phyloP scores from a whole-genome alignment of 2,888 invertebrate species.

The Orthosia cruda region DNA sequence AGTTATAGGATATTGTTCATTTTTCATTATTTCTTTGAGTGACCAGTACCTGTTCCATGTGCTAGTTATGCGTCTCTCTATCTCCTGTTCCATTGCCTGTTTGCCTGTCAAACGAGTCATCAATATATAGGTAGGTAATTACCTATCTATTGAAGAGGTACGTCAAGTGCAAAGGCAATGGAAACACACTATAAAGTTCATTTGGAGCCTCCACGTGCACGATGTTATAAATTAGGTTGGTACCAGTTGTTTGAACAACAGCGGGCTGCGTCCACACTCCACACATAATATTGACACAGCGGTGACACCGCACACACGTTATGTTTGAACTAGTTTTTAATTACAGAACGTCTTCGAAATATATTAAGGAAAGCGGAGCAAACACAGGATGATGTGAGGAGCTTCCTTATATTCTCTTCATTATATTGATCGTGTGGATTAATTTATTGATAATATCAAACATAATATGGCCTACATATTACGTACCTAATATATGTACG shows the following conservation, averaged over 20 bases:
- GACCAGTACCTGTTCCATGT: too few species aligned
- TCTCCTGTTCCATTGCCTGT: too few species aligned
- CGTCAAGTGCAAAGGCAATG: slow-evolving; percentile 25
- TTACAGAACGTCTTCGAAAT: slow-evolving; percentile 73
- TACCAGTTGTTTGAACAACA: slow-evolving; percentile 83
- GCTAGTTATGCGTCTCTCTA: too few species aligned
- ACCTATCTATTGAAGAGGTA: background rate
- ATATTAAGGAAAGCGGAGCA: slow-evolving; percentile 50
- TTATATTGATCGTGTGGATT: background rate
- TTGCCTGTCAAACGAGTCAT: too few species aligned
- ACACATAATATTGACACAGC: slow-evolving; percentile 84
- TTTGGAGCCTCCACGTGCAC: slow-evolving; percentile 73
- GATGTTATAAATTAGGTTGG: slow-evolving; percentile 84
- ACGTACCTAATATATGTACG: too few species aligned
- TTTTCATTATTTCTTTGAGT: too few species aligned
- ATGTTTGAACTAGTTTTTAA: slow-evolving; percentile 82
- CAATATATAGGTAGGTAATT: background rate
- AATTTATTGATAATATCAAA: background rate
- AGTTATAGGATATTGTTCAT: too few species aligned
- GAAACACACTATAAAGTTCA: slow-evolving; percentile 50
- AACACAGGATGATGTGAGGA: slow-evolving; percentile 2
- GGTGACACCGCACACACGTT: slow-evolving; percentile 75
- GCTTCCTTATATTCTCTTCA: background rate
- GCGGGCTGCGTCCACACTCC: slow-evolving; percentile 77
- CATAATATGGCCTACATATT: too few species aligned